phyloP scores from a whole-genome alignment of 2,888 invertebrate genomes.

The Gryllus longicercus region DNA sequence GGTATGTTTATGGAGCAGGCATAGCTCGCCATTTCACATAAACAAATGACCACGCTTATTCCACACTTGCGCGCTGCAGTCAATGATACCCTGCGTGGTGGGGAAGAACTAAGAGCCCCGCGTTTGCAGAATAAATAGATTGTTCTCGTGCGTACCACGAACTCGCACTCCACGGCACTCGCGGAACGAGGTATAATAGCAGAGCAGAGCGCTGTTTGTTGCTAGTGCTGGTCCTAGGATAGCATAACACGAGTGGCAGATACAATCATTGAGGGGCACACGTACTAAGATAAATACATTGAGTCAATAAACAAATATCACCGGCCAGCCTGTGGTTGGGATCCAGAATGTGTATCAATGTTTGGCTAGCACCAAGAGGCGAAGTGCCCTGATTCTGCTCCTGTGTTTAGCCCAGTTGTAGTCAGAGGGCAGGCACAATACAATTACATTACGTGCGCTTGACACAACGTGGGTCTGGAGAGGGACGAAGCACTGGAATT shows the following conservation, averaged over 20 bases:
- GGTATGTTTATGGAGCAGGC: too few species aligned
- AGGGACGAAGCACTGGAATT: neutral
- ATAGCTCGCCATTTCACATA: too few species aligned
- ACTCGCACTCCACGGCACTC: neutral
- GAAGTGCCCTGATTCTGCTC: neutral
- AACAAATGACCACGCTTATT: too few species aligned
- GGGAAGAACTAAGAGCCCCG: neutral
- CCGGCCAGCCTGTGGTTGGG: neutral
- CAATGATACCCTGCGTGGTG: neutral
- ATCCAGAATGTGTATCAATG: slow-evolving; percentile 17
- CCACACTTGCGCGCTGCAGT: too few species aligned
- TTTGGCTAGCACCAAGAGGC: slow-evolving; percentile 11
- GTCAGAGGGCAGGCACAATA: neutral
- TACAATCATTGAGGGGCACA: neutral
- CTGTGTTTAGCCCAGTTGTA: slow-evolving; percentile 4
- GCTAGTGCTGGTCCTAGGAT: slow-evolving; percentile 5
- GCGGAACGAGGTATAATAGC: neutral
- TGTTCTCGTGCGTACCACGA: neutral
- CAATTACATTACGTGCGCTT: neutral
- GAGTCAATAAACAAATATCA: slow-evolving; percentile 6
- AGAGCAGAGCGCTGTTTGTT: neutral
- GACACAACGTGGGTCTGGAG: neutral
- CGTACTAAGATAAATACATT: slow-evolving; percentile 17
- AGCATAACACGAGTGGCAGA: slow-evolving; percentile 17
- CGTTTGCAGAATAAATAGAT: slow-evolving; percentile 1